Evolutionary conservation across 1,140 invertebrate genomes (phyloP), one percentile per base, ranked within the genome.

Genomic region (Drosophila suzukii): DNA sequence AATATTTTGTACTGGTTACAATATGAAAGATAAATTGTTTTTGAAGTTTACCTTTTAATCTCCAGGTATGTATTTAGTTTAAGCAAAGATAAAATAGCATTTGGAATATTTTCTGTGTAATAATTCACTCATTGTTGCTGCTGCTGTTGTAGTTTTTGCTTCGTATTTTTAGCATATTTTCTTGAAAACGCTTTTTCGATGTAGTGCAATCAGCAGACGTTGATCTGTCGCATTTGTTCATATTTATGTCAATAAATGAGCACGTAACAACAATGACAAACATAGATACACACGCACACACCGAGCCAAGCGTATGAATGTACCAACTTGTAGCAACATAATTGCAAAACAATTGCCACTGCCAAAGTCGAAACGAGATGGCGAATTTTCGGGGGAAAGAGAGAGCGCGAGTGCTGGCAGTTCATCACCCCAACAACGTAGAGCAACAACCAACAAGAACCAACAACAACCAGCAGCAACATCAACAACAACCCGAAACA

Each of bases 171-270:
- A 71, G 66, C 51, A 43, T 70, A 72, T 80, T 63, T 41, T 70
- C 61, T 81, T 71, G 50, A 76, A 75, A 81, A 75, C 54, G 66
- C 38, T 72, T 72, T 50, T 70, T 71, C 53, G 71, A 71, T 59
- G 55, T 50, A 51, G 47, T 53, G 50, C 78, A 70, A 88, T 88
- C 83, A 80, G 77, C 61, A 50, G 68, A 83, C 83, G 83, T 88
- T 79, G 79, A 86, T 86, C 83, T 82, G 82, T 43, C 74, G 74
- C 73, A 82, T 82, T 86, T 85, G 74, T 86, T 68, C 71, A 88
- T 83, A 89, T 80, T 88, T 71, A 77, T 88, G 76, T 65, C 83
- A 83, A 86, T 86, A 86, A 86, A 76, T 80, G 76, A 65, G 83
- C 83, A 88, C 85, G 84, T 89, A 89, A 81, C 56, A 74, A 81